Percentiles rank a stretch among this genome's conserved stretches.
Evolutionary conservation across 2,113 vertebrate species (phyloP).

Genomic region (Galbula dea): DNA sequence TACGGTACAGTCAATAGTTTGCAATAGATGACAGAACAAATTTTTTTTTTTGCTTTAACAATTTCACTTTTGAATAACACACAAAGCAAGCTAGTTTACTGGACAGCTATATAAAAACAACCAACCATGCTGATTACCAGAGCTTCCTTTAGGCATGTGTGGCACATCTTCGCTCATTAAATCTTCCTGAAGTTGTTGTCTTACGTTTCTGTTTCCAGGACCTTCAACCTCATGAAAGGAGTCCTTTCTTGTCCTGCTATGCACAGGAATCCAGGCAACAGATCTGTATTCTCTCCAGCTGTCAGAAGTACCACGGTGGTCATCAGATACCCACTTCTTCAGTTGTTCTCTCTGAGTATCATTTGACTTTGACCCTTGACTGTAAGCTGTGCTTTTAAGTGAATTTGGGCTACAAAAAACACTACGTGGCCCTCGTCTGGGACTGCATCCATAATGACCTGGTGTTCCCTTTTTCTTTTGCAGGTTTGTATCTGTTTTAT

Average conservation of each 20-base stretch:
- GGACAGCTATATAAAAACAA: background rate
- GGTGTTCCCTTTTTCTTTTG: conserved; percentile 71
- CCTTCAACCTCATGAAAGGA: conserved; percentile 68
- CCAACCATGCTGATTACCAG: conserved; percentile 66
- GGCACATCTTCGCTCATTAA: conserved; percentile 51
- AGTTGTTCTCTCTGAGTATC: conserved; percentile 78
- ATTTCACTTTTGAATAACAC: background rate
- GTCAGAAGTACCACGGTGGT: conserved; percentile 68
- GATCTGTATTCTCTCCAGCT: conserved; percentile 77
- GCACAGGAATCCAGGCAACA: conserved; percentile 35
- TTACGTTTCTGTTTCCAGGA: conserved; percentile 59
- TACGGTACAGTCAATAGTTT: background rate
- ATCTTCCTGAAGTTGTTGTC: conserved; percentile 67
- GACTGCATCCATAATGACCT: conserved; percentile 71
- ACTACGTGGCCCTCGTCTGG: conserved; percentile 72
- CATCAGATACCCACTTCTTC: conserved; percentile 76
- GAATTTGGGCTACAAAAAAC: conserved; percentile 72
- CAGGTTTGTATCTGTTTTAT: conserved; percentile 72
- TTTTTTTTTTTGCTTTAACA: background rate
- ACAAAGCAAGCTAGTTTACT: background rate
- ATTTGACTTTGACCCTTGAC: conserved; percentile 69
- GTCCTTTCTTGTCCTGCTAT: conserved; percentile 71
- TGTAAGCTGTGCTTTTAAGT: conserved; percentile 68
- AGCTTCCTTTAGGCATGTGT: conserved; percentile 62
- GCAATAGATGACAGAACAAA: background rate